Conservation (phyloP, 35 echinoderm and acorn worm genomes). For the Ophioderma brevispina region DNA sequence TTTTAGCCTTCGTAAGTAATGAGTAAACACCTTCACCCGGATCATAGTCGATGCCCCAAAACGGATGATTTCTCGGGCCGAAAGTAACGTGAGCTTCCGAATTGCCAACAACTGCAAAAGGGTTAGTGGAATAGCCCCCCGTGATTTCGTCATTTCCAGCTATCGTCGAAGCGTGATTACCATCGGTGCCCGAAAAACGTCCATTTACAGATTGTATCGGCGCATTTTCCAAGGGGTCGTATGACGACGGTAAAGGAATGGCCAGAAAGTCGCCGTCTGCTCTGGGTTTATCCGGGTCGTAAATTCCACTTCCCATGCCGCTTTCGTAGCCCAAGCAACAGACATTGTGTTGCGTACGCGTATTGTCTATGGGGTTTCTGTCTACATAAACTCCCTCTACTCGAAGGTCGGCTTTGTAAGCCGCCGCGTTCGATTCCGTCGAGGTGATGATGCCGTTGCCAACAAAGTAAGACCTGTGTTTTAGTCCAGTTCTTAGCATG, state of each 20-base stretch:
- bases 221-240: neutral
- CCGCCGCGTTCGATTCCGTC: neutral
- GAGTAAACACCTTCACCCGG: too few species aligned
- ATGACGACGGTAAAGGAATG: neutral
- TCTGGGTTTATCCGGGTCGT: neutral
- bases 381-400: neutral
- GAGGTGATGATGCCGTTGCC: neutral
- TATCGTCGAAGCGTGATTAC: neutral
- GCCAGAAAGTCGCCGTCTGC: neutral
- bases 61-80: neutral
- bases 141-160: neutral
- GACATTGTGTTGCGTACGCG: neutral
- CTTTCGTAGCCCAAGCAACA: neutral
- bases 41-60: neutral
- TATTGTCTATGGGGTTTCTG: constrained; percentile 14
- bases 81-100: constrained; percentile 20
- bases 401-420: neutral
- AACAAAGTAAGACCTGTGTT: neutral
- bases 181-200: neutral
- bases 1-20: too few species aligned
- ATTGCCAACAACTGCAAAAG: neutral
- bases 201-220: neutral
- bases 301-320: constrained; percentile 18
- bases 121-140: neutral
- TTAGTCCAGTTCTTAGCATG: neutral